Conservation (phyloP, 2,888 invertebrate species). For the Nipponacmea schrenckii region DNA sequence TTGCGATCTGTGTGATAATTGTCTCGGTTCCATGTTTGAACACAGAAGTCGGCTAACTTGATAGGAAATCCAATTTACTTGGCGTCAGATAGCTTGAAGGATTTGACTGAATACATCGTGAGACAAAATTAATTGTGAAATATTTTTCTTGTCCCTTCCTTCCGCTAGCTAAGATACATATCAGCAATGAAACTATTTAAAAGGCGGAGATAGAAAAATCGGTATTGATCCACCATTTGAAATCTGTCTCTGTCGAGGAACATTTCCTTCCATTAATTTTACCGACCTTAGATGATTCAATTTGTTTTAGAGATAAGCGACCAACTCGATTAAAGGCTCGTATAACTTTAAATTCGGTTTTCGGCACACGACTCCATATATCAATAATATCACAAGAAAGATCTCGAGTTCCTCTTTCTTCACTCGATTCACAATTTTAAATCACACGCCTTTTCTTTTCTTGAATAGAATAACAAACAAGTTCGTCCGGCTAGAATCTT, state of each 20-base stretch:
- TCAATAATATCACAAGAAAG: slow-evolving; percentile 9
- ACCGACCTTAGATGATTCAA: slow-evolving; percentile 27
- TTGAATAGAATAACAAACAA: not conserved
- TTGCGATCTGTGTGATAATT: slow-evolving; percentile 18
- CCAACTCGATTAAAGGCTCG: slow-evolving; percentile 16
- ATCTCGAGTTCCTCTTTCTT: slow-evolving; percentile 8
- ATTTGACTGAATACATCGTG: slow-evolving; percentile 38
- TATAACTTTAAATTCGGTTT: slow-evolving; percentile 19
- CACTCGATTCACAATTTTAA: not conserved
- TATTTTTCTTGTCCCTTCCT: slow-evolving; percentile 38
- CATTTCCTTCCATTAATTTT: slow-evolving; percentile 47
- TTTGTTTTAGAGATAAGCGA: slow-evolving; percentile 33
- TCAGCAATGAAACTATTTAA: slow-evolving; percentile 26
- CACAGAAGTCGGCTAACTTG: slow-evolving; percentile 27
- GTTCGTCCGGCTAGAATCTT: slow-evolving; percentile 17
- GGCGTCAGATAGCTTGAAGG: slow-evolving; percentile 47
- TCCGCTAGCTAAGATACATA: slow-evolving; percentile 33
- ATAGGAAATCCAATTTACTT: slow-evolving; percentile 60
- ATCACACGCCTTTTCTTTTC: not conserved
- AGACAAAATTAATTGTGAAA: slow-evolving; percentile 51
- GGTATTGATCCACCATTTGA: slow-evolving; percentile 27
- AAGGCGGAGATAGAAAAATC: slow-evolving; percentile 24
- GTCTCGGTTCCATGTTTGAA: slow-evolving; percentile 24
- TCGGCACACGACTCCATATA: not conserved
- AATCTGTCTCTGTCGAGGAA: slow-evolving; percentile 33